Evolutionary conservation across 2,888 invertebrate species (phyloP).

Genomic region (Rutpela maculata): DNA sequence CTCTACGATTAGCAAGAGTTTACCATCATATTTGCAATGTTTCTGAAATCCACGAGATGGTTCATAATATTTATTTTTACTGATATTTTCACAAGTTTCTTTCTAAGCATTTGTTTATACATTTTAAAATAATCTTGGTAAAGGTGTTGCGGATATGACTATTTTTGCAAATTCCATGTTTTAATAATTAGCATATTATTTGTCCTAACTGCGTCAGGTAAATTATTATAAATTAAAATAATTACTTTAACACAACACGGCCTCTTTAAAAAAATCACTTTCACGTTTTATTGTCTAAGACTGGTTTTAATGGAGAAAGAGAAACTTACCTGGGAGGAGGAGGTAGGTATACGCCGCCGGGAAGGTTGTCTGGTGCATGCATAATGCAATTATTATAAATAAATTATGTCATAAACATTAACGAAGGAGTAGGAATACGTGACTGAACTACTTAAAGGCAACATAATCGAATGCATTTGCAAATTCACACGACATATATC

Average conservation of each 20-base stretch:
- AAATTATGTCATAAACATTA: slow-evolving; percentile 31
- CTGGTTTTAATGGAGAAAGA: slow-evolving; percentile 11
- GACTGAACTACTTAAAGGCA: slow-evolving; percentile 5
- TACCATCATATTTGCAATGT: no score
- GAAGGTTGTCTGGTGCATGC: slow-evolving; percentile 56
- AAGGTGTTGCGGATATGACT: no score
- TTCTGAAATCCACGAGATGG: no score
- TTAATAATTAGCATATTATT: background rate
- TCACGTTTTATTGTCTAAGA: slow-evolving; percentile 5
- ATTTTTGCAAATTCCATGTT: background rate
- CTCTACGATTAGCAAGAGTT: no score
- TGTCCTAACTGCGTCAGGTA: background rate
- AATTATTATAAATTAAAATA: slow-evolving; percentile 3
- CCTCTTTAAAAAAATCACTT: background rate
- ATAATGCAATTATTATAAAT: slow-evolving; percentile 38
- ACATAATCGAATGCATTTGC: background rate
- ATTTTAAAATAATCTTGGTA: no score
- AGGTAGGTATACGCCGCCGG: slow-evolving; percentile 53
- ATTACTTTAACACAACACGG: background rate
- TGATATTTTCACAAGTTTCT: no score
- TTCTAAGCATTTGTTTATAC: no score
- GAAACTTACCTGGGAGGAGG: slow-evolving; percentile 58
- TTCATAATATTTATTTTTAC: no score
- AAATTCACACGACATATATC: background rate
- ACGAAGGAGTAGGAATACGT: slow-evolving; percentile 11